phyloP scores from a whole-genome alignment of 2,797 vertebrate genomes.

The Thamnophis elegans region DNA sequence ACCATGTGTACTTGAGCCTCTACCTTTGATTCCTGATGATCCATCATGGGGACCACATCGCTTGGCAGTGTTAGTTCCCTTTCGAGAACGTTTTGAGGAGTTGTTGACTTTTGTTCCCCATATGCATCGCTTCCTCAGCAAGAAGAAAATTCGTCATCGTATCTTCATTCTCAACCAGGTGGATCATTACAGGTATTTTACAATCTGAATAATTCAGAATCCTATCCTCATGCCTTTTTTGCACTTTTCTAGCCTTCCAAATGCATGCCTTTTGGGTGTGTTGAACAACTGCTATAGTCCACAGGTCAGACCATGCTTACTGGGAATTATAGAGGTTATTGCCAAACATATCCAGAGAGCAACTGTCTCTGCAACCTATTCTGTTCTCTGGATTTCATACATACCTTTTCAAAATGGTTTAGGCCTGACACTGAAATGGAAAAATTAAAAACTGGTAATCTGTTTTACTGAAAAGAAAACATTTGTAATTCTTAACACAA shows the following conservation, averaged over 20 bases:
- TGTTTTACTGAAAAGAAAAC: background rate
- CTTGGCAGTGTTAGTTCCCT: conserved; percentile 88
- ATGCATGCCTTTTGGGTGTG: background rate
- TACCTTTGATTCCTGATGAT: conserved; percentile 68
- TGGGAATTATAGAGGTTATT: background rate
- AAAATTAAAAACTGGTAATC: background rate
- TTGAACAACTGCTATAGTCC: background rate
- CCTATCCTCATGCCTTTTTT: background rate
- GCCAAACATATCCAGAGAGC: background rate
- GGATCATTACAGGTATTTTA: conserved; percentile 88
- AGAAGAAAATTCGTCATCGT: conserved; percentile 89
- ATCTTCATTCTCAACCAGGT: conserved; percentile 94
- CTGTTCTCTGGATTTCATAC: background rate
- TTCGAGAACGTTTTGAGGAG: conserved; percentile 95
- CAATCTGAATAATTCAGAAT: background rate
- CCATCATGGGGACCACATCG: conserved; percentile 88
- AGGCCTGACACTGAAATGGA: background rate
- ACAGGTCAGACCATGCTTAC: background rate
- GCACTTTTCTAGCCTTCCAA: background rate
- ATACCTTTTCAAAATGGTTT: background rate
- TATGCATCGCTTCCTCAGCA: conserved; percentile 89
- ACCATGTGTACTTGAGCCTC: conserved; percentile 71
- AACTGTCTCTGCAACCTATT: background rate
- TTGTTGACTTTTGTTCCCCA: conserved; percentile 91
- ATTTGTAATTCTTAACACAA: background rate